These are phyloP conservation scores for Phoxinus dragarum DNA, from an alignment of 2,797 vertebrate genomes.

Conservation along the genomic window DNA sequence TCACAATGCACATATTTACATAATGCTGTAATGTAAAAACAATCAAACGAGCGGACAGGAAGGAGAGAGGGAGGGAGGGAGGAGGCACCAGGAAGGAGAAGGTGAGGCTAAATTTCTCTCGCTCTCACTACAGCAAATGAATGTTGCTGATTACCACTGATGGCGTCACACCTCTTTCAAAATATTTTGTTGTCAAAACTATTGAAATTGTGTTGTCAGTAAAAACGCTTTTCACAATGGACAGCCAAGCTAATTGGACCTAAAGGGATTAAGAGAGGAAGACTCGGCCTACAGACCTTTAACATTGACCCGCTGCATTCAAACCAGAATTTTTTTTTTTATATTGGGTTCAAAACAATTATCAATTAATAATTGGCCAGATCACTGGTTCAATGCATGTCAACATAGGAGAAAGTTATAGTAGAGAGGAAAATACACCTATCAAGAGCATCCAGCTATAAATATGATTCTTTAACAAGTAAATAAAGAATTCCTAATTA, in stretches of 20 bases:
- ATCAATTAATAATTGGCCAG: neutral
- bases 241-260: neutral
- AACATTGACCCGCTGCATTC: neutral
- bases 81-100: neutral
- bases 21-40: constrained; percentile 67
- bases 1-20: constrained; percentile 75
- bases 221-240: neutral
- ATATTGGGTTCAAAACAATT: neutral
- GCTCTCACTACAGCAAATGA: neutral
- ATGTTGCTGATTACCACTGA: neutral
- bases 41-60: constrained; percentile 40
- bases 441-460: no score
- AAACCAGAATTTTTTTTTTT: neutral
- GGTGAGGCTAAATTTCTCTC: neutral
- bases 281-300: neutral
- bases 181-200: neutral
- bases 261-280: constrained; percentile 5
- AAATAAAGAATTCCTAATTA: neutral
- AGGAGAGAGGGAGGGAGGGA: neutral
- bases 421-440: no score
- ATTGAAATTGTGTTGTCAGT: neutral
- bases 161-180: neutral
- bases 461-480: neutral
- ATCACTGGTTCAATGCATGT: neutral
- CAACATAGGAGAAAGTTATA: neutral